These are phyloP conservation scores for Reticulitermes lucifugus DNA, from an alignment of 2,888 invertebrate genomes.

Conservation along the genomic window DNA sequence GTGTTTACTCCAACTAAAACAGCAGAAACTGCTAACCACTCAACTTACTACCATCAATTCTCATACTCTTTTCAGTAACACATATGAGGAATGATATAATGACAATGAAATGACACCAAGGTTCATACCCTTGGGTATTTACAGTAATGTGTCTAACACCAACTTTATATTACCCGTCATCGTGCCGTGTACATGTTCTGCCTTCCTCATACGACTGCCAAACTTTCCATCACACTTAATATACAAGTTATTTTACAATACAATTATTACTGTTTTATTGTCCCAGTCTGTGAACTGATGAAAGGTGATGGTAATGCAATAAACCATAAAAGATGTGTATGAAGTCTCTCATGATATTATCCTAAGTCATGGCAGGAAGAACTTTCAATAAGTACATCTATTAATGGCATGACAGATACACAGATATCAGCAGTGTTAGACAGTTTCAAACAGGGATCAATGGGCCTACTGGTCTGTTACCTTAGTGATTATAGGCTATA, in stretches of 20 bases:
- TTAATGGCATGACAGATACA: not conserved
- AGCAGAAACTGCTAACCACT: not conserved
- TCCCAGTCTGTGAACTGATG: not conserved
- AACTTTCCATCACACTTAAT: not conserved
- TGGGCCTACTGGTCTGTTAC: not conserved
- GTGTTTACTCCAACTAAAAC: not conserved
- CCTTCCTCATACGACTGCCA: not conserved
- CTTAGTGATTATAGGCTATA: not conserved
- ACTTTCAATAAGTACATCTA: not conserved
- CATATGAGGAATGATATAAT: not conserved
- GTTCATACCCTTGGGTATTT: no score
- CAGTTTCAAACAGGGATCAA: not conserved
- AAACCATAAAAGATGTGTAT: constrained; percentile 3
- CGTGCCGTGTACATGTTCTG: not conserved
- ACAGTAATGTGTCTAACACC: no score
- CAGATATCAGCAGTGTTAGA: not conserved
- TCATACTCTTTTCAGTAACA: not conserved
- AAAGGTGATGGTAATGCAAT: constrained; percentile 17
- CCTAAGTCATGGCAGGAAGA: constrained; percentile 15
- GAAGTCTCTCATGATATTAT: not conserved
- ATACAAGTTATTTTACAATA: not conserved
- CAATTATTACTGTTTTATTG: not conserved
- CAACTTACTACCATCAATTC: not conserved
- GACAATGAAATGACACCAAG: not conserved
- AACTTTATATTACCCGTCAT: no score